Evolutionary conservation across 2,797 vertebrate species (phyloP).

Genomic region (Cryptoprocta ferox): DNA sequence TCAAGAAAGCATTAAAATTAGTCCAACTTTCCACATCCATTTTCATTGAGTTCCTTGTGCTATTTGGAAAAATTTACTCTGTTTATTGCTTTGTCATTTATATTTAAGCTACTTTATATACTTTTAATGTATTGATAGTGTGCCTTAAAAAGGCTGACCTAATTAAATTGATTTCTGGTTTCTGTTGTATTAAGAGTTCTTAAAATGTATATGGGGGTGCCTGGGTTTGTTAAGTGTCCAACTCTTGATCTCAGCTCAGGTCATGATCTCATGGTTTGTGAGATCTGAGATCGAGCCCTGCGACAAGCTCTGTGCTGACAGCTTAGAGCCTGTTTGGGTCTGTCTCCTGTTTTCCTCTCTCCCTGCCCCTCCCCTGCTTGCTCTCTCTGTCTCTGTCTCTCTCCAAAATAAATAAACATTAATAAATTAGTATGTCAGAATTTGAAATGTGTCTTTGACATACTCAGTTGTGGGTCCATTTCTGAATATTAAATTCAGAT

Average conservation of each 20-base stretch:
- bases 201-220: no score
- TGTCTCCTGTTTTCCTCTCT: no score
- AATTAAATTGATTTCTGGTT: not conserved
- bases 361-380: no score
- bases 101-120: not conserved
- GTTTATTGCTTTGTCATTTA: not conserved
- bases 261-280: no score
- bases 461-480: not conserved
- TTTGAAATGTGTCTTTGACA: not conserved
- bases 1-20: not conserved
- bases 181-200: not conserved
- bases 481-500: slow-evolving; percentile 31
- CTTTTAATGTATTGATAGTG: not conserved
- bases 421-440: not conserved
- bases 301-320: no score
- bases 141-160: not conserved
- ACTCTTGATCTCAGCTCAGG: no score
- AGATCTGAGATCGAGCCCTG: no score
- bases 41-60: not conserved
- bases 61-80: not conserved
- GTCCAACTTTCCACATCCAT: not conserved
- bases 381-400: no score
- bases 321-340: no score
- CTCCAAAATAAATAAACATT: no score
- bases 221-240: no score